Percentiles rank a stretch among this genome's conserved stretches.
Conservation (phyloP, 2,797 vertebrate genomes). For the Chaetophractus vellerosus region DNA sequence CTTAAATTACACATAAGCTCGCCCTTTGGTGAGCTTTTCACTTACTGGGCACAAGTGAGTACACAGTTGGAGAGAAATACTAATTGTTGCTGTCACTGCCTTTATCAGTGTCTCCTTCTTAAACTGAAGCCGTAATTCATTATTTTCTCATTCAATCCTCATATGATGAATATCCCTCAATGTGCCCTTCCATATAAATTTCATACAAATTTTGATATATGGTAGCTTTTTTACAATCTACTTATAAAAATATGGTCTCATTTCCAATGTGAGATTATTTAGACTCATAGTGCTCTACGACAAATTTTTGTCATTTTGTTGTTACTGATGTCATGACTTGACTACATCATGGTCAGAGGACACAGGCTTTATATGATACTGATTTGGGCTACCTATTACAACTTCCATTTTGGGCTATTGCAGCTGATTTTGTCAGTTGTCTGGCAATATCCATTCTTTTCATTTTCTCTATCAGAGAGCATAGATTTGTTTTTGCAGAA, state of each 20-base stretch:
- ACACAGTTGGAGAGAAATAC: no score
- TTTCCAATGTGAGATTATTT: background rate
- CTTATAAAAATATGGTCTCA: rapidly evolving
- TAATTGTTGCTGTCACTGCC: background rate
- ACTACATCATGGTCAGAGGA: background rate
- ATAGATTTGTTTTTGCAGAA: background rate
- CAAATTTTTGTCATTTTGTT: background rate
- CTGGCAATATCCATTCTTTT: background rate
- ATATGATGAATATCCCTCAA: background rate
- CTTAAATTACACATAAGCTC: no score
- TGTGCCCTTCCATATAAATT: background rate
- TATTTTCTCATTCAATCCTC: no score
- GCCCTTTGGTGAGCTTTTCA: no score
- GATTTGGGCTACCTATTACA: background rate
- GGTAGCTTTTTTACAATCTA: background rate
- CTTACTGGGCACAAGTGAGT: no score
- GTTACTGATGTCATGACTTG: background rate
- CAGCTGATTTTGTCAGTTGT: background rate
- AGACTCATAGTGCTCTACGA: rapidly evolving
- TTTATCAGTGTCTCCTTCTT: background rate
- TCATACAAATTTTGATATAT: background rate
- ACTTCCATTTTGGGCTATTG: background rate
- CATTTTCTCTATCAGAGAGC: background rate
- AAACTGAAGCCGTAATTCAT: no score
- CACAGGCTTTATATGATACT: background rate